Percentiles rank a stretch among this genome's conserved stretches.
Conservation (phyloP, 2,888 invertebrate genomes). For the Drosophila anomalata region DNA sequence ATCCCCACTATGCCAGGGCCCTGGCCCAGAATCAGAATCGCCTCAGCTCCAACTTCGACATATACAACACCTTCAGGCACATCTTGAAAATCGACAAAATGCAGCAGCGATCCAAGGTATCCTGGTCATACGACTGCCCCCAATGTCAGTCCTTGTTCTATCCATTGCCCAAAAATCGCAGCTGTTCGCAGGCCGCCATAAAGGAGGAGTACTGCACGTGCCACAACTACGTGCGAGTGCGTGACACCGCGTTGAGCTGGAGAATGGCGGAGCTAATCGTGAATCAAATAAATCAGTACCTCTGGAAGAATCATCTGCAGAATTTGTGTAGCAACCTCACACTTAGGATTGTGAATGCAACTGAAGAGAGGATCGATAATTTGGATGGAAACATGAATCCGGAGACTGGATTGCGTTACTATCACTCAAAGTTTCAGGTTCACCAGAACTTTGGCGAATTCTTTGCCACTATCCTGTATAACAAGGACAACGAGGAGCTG, state of each 20-base stretch:
- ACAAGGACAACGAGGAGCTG: slow-evolving; percentile 12
- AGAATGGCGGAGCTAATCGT: slow-evolving; percentile 78
- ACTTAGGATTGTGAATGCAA: slow-evolving; percentile 3
- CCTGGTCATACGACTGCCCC: slow-evolving; percentile 85
- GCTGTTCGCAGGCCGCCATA: slow-evolving; percentile 88
- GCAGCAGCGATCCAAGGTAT: slow-evolving; percentile 35
- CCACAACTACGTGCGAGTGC: slow-evolving; percentile 84
- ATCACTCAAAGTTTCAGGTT: slow-evolving; percentile 34
- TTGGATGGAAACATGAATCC: not conserved
- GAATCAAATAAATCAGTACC: slow-evolving; percentile 60
- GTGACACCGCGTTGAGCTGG: slow-evolving; percentile 68
- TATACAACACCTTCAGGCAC: slow-evolving; percentile 88
- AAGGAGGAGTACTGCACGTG: slow-evolving; percentile 90
- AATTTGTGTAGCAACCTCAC: slow-evolving; percentile 24
- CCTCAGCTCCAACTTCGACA: slow-evolving; percentile 89
- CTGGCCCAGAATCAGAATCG: slow-evolving; percentile 86
- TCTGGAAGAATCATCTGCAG: not conserved
- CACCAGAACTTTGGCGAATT: slow-evolving; percentile 33
- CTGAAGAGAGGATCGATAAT: slow-evolving; percentile 22
- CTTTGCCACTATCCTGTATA: slow-evolving; percentile 19
- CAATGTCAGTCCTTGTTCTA: slow-evolving; percentile 87
- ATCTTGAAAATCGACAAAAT: slow-evolving; percentile 85
- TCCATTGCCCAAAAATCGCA: slow-evolving; percentile 85
- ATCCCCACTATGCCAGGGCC: slow-evolving; percentile 85
- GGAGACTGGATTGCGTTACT: not conserved